These are phyloP conservation scores for Phortica okadai DNA, from an alignment of 2,888 invertebrate genomes.

Conservation along the genomic window DNA sequence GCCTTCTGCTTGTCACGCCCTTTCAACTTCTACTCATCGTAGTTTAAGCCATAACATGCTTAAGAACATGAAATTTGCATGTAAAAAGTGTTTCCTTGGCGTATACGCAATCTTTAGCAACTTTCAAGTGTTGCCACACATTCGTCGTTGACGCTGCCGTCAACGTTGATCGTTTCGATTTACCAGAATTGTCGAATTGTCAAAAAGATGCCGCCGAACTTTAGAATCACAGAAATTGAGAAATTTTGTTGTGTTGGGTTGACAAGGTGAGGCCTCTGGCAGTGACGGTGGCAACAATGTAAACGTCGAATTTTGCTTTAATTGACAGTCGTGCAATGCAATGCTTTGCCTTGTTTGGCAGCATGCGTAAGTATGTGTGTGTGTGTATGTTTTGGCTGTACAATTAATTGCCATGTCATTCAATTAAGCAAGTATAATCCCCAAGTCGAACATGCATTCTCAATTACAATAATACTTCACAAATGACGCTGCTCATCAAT, in stretches of 20 bases:
- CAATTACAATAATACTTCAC: conserved; percentile 48
- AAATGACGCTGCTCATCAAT: conserved; percentile 1
- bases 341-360: no score
- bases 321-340: no score
- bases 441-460: conserved; percentile 55
- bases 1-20: background rate
- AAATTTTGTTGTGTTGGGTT: no score
- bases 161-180: no score
- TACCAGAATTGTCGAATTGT: no score
- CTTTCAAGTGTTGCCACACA: background rate
- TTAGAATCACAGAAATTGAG: no score
- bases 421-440: conserved; percentile 57
- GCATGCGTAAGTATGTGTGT: background rate
- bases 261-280: no score
- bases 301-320: no score
- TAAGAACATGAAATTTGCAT: conserved; percentile 22
- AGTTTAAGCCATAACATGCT: conserved; percentile 8
- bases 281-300: no score
- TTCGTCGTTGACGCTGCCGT: no score
- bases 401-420: conserved; percentile 51
- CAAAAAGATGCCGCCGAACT: no score
- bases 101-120: background rate
- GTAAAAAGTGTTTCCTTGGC: background rate
- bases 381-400: background rate
- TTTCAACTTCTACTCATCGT: background rate